Conservation (phyloP, 2,888 invertebrate species). For the Panorpa germanica region DNA sequence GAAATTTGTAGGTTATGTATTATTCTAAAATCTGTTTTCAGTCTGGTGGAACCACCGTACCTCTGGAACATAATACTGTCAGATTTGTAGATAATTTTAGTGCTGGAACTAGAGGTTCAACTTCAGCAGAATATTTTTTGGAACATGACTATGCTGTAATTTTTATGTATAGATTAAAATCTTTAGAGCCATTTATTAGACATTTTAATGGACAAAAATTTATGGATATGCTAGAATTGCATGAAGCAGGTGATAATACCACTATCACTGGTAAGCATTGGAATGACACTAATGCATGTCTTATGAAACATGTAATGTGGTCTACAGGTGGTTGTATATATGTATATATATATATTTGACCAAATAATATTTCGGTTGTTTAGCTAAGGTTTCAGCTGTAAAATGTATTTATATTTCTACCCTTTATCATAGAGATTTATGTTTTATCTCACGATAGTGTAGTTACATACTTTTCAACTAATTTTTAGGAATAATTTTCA, state of each 20-base stretch:
- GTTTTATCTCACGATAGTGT: no score
- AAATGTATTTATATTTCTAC: no score
- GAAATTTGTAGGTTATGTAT: slow-evolving; percentile 1
- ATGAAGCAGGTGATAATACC: slow-evolving; percentile 40
- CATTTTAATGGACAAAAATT: slow-evolving; percentile 66
- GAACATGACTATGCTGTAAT: slow-evolving; percentile 77
- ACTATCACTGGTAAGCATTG: slow-evolving; percentile 35
- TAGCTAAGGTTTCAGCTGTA: no score
- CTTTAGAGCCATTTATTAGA: slow-evolving; percentile 78
- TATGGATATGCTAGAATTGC: slow-evolving; percentile 56
- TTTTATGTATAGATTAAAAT: slow-evolving; percentile 80
- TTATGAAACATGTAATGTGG: slow-evolving; percentile 1
- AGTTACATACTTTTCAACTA: no score
- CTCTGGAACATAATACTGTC: slow-evolving; percentile 91
- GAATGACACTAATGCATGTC: no score
- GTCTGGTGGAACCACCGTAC: slow-evolving; percentile 95
- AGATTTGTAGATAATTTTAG: slow-evolving; percentile 98
- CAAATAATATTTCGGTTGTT: no score
- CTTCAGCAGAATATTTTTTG: slow-evolving; percentile 91
- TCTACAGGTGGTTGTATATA: slow-evolving; percentile 4
- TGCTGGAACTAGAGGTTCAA: slow-evolving; percentile 85
- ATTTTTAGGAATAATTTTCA: no score
- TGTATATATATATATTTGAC: slow-evolving; percentile 7
- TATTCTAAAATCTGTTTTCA: slow-evolving; percentile 21
- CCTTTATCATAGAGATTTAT: no score